phyloP scores from a whole-genome alignment of 2,113 vertebrate species.

The Ceuthmochares aereus region DNA sequence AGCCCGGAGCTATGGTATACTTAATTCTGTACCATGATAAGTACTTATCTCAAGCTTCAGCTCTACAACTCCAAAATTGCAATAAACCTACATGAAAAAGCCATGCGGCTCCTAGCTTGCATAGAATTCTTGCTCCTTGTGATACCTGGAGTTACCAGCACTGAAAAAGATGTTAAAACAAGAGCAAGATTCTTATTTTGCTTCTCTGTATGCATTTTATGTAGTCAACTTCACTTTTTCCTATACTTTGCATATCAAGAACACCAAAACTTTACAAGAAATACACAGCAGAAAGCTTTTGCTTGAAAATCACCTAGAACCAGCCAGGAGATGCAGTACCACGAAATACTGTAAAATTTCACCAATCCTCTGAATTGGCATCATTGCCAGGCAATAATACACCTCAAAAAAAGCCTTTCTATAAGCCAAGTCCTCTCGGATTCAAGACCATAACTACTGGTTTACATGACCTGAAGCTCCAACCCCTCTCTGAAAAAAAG shows the following conservation, averaged over 20 bases:
- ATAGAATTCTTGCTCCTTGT: neutral
- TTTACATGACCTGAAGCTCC: neutral
- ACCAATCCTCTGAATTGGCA: neutral
- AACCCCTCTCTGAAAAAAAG: neutral
- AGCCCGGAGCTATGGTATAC: neutral
- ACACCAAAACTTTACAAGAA: constrained; percentile 3
- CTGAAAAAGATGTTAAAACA: neutral
- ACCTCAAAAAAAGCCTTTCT: neutral
- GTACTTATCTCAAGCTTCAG: neutral
- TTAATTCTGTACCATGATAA: neutral
- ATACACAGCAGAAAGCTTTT: neutral
- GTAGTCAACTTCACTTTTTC: neutral
- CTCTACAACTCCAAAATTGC: neutral
- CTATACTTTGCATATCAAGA: neutral
- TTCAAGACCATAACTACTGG: neutral
- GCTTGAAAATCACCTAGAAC: neutral
- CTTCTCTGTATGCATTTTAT: neutral
- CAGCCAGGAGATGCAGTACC: neutral
- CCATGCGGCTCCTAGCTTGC: neutral
- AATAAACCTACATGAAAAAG: neutral
- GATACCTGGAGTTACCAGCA: neutral
- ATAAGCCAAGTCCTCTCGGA: neutral
- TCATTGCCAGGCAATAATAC: neutral
- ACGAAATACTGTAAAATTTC: neutral
- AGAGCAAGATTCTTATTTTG: neutral